Percentiles rank a stretch among this genome's conserved stretches.
phyloP scores from a whole-genome alignment of 2,888 invertebrate genomes.

The Orthonevra nobilis region DNA sequence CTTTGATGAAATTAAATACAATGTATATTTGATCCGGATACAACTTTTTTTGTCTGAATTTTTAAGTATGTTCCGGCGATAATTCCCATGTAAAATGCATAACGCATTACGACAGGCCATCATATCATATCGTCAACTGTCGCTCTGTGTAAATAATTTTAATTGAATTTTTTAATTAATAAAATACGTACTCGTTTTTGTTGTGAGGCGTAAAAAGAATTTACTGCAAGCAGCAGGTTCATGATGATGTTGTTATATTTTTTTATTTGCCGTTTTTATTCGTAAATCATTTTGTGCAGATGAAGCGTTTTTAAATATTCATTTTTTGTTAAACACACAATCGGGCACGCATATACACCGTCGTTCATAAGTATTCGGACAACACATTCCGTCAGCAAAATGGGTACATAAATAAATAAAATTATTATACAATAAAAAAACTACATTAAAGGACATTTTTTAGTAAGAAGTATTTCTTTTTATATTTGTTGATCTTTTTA shows the following conservation, averaged over 20 bases:
- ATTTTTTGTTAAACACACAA: too few species aligned
- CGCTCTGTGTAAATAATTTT: constrained; percentile 61
- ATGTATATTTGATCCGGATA: constrained; percentile 65
- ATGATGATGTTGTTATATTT: neutral
- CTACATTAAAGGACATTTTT: too few species aligned
- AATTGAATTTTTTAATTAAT: constrained; percentile 70
- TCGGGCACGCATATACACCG: too few species aligned
- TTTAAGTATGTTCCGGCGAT: constrained; percentile 10
- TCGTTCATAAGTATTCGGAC: too few species aligned
- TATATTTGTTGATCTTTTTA: too few species aligned
- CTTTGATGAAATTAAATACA: constrained; percentile 63
- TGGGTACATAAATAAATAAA: too few species aligned
- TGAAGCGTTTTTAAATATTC: constrained; percentile 56
- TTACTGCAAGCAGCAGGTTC: constrained; percentile 17
- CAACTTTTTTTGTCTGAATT: constrained; percentile 16
- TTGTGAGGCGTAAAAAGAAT: constrained; percentile 48
- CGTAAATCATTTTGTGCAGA: constrained; percentile 51
- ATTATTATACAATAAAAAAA: too few species aligned
- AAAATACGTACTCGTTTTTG: constrained; percentile 59
- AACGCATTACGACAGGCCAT: constrained; percentile 17
- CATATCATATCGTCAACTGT: constrained; percentile 65
- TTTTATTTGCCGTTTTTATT: constrained; percentile 7
- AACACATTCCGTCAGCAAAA: too few species aligned
- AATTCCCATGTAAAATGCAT: constrained; percentile 49
- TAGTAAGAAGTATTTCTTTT: too few species aligned